phyloP scores from a whole-genome alignment of 2,888 invertebrate genomes.

The Phortica magna region DNA sequence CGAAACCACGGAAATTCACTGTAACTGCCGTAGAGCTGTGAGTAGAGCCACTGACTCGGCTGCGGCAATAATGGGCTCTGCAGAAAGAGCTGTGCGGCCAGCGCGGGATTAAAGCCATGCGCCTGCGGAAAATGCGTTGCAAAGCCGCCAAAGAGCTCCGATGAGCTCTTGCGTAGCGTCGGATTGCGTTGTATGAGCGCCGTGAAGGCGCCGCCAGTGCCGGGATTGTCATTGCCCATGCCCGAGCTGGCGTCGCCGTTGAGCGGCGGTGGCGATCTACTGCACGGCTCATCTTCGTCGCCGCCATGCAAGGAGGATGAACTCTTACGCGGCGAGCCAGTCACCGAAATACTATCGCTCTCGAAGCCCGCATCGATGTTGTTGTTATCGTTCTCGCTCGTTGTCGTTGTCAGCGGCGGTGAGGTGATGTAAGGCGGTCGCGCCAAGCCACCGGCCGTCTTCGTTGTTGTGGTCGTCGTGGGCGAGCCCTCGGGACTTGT shows the following conservation, averaged over 20 bases:
- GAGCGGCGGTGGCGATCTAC: conserved; percentile 52
- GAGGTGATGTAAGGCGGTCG: conserved; percentile 69
- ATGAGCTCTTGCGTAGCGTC: conserved; percentile 73
- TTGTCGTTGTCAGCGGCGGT: conserved; percentile 73
- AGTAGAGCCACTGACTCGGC: conserved; percentile 88
- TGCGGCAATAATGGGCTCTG: conserved; percentile 87
- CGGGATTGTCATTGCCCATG: conserved; percentile 52
- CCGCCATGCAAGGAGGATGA: conserved; percentile 78
- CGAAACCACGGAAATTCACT: conserved; percentile 85
- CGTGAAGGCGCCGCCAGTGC: conserved; percentile 76
- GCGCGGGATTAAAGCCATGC: conserved; percentile 80
- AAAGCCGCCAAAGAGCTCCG: conserved; percentile 77
- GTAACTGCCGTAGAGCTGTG: conserved; percentile 84
- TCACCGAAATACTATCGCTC: conserved; percentile 78
- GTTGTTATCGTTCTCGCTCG: conserved; percentile 75
- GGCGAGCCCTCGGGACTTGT: conserved; percentile 85
- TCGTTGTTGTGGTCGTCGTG: conserved; percentile 67
- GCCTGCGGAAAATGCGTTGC: conserved; percentile 77
- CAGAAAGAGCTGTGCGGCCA: conserved; percentile 86
- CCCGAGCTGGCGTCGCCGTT: conserved; percentile 35
- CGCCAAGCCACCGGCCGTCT: conserved; percentile 58
- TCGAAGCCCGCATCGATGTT: conserved; percentile 78
- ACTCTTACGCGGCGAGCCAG: conserved; percentile 78
- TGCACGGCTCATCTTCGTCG: conserved; percentile 49
- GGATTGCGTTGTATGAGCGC: conserved; percentile 76